These are phyloP conservation scores for Catostylus mosaicus DNA, from an alignment of 30 jellyfish, hydroid and myxozoan species.

Conservation along the genomic window DNA sequence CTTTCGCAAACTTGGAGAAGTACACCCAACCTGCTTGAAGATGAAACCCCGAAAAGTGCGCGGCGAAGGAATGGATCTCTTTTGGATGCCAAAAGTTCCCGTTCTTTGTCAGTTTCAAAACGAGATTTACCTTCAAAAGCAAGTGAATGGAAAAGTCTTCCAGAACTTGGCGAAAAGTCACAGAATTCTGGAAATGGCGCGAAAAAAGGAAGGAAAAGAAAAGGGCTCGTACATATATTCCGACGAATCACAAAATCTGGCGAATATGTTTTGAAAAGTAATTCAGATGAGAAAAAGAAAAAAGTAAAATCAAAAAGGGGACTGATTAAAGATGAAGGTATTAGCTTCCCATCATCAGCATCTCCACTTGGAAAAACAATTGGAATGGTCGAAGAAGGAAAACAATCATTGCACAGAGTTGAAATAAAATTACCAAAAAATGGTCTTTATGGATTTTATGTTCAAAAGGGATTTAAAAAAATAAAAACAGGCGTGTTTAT, in stretches of 20 bases:
- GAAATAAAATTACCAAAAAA: conserved; percentile 31
- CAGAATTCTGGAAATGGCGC: neutral
- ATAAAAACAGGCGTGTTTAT: conserved; percentile 35
- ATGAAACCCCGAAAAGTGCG: neutral
- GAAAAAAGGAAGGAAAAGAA: conserved; percentile 5
- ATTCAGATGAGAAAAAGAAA: conserved; percentile 1
- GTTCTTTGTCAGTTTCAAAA: neutral
- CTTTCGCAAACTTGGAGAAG: conserved; percentile 42
- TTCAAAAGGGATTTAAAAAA: conserved; percentile 38
- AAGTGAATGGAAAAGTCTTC: conserved; percentile 38
- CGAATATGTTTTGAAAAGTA: conserved; percentile 32
- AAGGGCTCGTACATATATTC: conserved; percentile 7
- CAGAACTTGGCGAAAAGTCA: conserved; percentile 12
- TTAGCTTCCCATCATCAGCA: conserved; percentile 3
- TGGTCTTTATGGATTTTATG: conserved; percentile 56
- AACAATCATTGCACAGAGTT: conserved; percentile 16
- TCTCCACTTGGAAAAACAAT: conserved; percentile 27
- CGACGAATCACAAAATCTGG: conserved; percentile 45
- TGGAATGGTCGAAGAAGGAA: conserved; percentile 29
- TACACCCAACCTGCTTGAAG: conserved; percentile 33
- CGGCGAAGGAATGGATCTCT: conserved; percentile 14
- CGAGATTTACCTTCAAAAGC: neutral
- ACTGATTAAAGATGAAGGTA: neutral
- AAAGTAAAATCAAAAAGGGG: neutral
- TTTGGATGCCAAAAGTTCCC: neutral